Evolutionary conservation across 2,888 invertebrate species (phyloP), one percentile per base, ranked within the genome.

Genomic region (Drosophila multiciliata): DNA sequence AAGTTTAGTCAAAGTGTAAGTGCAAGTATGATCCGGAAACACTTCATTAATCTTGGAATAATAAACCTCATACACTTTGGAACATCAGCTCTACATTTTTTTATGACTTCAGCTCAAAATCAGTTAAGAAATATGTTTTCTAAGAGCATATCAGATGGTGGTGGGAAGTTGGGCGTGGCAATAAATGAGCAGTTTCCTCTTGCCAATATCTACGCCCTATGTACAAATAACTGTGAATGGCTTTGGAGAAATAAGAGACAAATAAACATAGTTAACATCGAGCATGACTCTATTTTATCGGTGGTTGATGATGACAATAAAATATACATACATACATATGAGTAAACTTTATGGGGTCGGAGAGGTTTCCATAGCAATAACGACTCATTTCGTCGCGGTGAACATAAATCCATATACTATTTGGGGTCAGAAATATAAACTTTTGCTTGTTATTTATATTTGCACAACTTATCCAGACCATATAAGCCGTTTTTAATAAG

Each of bases 321-420:
- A 23, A 23, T 15, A 23, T 45, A 23, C 12, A 23, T 45, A 23
- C 20, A 20, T 12, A n/a, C 11, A 42, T 11, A 45, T 45, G 45
- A 8, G 15, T 15, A 45, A 2, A 45, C 20, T 23, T 45, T 15
- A 45, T 45, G 45, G 45, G 45, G 45, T 45, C 45, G 45, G 45
- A 45, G 45, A 23, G 45, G 45, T 45, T 45, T 45, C 45, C 45
- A 45, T 45, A 15, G 45, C 15, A 45, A 45, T 45, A 45, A 23
- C 45, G 45, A 15, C 23, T 45, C 23, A 23, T 23, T 45, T 23
- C 45, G 45, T 45, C 45, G 15, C 4, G 20, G 15, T 45, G 45
- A 15, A 45, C 23, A 23, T 45, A 45, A 20, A 45, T 23, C 45
- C 45, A 45, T 45, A 8, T 45, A 45, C 23, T 23, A 15, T 45